A percentile compares a stretch with the other conserved stretches of the same genome.
These are phyloP conservation scores for Trypoxylus dichotomus DNA, from an alignment of 1,140 invertebrate genomes.

Conservation along the genomic window DNA sequence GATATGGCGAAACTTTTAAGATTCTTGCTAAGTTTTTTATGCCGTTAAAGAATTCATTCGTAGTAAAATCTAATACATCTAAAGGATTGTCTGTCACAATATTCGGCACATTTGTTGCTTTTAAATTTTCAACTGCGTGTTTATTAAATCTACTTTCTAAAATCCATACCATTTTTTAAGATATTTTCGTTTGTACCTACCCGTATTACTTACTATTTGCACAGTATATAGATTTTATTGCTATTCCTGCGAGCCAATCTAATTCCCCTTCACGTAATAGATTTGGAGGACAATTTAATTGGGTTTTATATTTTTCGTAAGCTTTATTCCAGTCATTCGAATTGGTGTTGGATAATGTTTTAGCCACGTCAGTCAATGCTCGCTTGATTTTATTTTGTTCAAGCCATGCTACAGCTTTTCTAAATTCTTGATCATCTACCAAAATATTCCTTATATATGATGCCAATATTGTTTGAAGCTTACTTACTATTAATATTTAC, in stretches of 20 bases:
- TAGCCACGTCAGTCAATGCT: slow-evolving; percentile 83
- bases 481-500: slow-evolving; percentile 68
- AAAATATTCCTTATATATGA: slow-evolving; percentile 38
- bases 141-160: slow-evolving; percentile 72
- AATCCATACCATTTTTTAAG: slow-evolving; percentile 49
- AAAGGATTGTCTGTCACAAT: slow-evolving; percentile 79
- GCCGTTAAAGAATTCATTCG: slow-evolving; percentile 80
- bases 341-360: slow-evolving; percentile 66
- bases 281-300: slow-evolving; percentile 67
- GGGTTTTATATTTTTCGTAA: slow-evolving; percentile 76
- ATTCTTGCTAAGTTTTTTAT: slow-evolving; percentile 76
- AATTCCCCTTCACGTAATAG: slow-evolving; percentile 64
- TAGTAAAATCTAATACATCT: slow-evolving; percentile 81
- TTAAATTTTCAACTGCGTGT: slow-evolving; percentile 64
- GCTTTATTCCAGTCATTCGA: slow-evolving; percentile 69
- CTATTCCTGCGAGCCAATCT: slow-evolving; percentile 86
- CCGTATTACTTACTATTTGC: slow-evolving; percentile 70
- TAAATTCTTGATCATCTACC: slow-evolving; percentile 77
- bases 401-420: slow-evolving; percentile 83
- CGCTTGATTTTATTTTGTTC: slow-evolving; percentile 93
- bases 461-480: slow-evolving; percentile 35
- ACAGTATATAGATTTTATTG: slow-evolving; percentile 79
- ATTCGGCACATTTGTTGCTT: slow-evolving; percentile 62
- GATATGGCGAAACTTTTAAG: slow-evolving; percentile 78
- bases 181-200: slow-evolving; percentile 27